Evolutionary conservation across 2,797 vertebrate species (phyloP), one percentile per base, ranked within the genome.

Genomic region (Lithobates pipiens): DNA sequence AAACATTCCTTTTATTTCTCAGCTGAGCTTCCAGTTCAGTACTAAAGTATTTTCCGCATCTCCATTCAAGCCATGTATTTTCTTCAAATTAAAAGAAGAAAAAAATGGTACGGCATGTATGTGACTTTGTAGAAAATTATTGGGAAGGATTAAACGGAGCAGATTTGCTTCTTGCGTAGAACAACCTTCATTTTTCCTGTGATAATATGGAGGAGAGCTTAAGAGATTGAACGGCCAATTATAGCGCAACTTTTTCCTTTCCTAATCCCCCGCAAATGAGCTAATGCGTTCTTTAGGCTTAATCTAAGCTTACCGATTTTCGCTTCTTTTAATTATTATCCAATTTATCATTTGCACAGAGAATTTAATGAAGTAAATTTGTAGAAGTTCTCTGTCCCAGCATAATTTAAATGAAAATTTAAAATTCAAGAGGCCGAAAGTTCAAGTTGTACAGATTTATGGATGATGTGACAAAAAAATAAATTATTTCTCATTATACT

Each of bases 201-300:
- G 42, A 85, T 69, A 76, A 85, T 57, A 61, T 77, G 32, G 32
- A 80, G 39, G 23, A 54, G 21, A 80, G 84, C 84, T 85, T 85
- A 85, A 76, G 68, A 80, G 84, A 85, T 85, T 80, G 44, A 69
- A 34, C 84, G 21, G 84, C 84, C 84, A 86, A 86, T 86, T 85
- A 85, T 76, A 85, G 84, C 80, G 61, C 39, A 71, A 42, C 42
- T 42, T 25, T 39, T 39, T 61, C 39, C 34, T 71, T 73, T 70
- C 27, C 72, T 86, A 86, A 86, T 86, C 84, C 84, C 34, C n/a
- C 27, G 11, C 70, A 69, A 85, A 85, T 13, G 16, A 86, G 73
- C 61, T 29, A 63, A 81, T 32, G 32, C 46, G 71, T 57, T 68
- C 84, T 32, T 84, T 10, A 86, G 63, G 32, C 32, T 36, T 81